Conservation (phyloP, 2,888 invertebrate genomes). For the Dromius quadrimaculatus region DNA sequence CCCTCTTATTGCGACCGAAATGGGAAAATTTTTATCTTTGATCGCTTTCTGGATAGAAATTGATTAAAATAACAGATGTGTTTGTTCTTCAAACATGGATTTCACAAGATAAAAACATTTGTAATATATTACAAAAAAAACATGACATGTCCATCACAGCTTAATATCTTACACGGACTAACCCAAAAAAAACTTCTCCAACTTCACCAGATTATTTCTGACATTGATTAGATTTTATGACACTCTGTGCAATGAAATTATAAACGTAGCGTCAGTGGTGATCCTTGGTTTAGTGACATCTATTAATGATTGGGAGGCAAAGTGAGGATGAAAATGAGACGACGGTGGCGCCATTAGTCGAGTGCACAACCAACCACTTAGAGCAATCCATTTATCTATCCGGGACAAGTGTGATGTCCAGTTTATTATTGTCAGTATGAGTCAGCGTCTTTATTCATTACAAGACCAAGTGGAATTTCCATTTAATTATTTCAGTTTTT, state of each 20-base stretch:
- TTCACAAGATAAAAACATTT: no score
- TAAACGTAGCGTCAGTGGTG: constrained; percentile 37
- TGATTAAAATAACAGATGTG: constrained; percentile 24
- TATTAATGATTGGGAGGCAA: constrained; percentile 5
- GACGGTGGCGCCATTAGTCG: constrained; percentile 38
- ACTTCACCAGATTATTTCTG: constrained; percentile 30
- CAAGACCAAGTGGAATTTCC: not conserved
- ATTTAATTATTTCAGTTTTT: no score
- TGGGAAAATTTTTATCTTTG: constrained; percentile 30
- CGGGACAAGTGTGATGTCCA: constrained; percentile 34
- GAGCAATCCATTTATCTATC: constrained; percentile 47
- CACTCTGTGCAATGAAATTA: constrained; percentile 43
- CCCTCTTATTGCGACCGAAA: constrained; percentile 5
- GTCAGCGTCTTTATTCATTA: constrained; percentile 7
- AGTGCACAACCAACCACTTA: constrained; percentile 44
- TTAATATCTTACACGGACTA: no score
- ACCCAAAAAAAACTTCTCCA: no score
- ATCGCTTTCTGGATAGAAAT: constrained; percentile 3
- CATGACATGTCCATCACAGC: no score
- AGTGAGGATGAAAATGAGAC: not conserved
- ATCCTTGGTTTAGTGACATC: constrained; percentile 18
- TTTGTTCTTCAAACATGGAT: constrained; percentile 9
- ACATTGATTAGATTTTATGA: constrained; percentile 23
- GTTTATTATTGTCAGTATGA: constrained; percentile 35
- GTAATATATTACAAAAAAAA: no score